These are phyloP conservation scores for Podarcis cretensis DNA, from an alignment of 2,113 vertebrate genomes.

Conservation along the genomic window DNA sequence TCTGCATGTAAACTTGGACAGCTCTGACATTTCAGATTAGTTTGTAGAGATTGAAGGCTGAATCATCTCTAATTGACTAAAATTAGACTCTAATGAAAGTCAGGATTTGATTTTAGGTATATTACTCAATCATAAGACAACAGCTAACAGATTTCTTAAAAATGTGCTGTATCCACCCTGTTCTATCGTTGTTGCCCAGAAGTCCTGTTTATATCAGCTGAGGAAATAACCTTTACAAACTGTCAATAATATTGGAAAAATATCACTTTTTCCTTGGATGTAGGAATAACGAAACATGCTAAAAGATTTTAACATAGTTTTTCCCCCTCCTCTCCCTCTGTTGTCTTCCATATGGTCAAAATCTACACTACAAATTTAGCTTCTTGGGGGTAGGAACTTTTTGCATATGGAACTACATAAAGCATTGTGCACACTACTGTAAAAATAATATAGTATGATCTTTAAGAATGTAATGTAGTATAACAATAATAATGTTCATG, in stretches of 20 bases:
- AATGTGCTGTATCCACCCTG: constrained; percentile 12
- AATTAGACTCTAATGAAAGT: not conserved
- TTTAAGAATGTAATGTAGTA: not conserved
- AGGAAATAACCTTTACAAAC: constrained; percentile 23
- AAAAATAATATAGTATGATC: not conserved
- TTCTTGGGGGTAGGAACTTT: not conserved
- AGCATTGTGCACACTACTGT: not conserved
- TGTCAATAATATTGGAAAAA: constrained; percentile 2
- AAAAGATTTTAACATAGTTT: constrained; percentile 6
- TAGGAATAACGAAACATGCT: constrained; percentile 9
- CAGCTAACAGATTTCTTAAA: constrained; percentile 11
- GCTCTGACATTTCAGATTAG: constrained; percentile 11
- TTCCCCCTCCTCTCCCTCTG: not conserved
- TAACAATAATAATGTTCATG: too few species aligned
- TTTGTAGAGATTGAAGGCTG: not conserved
- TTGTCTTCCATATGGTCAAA: not conserved
- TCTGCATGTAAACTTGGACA: constrained; percentile 6
- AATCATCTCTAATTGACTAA: constrained; percentile 12
- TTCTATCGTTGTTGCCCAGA: not conserved
- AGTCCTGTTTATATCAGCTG: not conserved
- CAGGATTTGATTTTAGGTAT: constrained; percentile 25
- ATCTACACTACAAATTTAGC: not conserved
- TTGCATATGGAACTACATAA: not conserved
- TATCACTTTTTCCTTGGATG: constrained; percentile 29
- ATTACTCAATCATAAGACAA: constrained; percentile 22